Percentiles rank a stretch among this genome's conserved stretches.
Evolutionary conservation across 2,113 vertebrate species (phyloP).

Genomic region (Heterocephalus glaber): DNA sequence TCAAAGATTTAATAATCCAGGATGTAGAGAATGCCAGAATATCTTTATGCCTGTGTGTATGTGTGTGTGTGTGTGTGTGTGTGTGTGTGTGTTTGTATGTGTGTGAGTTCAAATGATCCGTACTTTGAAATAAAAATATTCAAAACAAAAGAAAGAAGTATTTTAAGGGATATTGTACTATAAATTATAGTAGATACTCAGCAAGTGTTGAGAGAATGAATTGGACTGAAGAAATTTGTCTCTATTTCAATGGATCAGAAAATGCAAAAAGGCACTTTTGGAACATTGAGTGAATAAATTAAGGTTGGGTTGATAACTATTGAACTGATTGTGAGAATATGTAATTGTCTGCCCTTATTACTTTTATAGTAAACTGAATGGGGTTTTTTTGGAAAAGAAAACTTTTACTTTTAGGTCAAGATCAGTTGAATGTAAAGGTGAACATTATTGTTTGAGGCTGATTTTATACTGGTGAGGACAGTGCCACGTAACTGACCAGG

Average conservation of each 20-base stretch:
- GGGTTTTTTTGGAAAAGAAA: background rate
- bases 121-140: slow-evolving; percentile 57
- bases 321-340: slow-evolving; percentile 21
- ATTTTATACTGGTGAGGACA: background rate
- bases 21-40: background rate
- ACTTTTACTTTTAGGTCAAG: background rate
- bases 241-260: slow-evolving; percentile 25
- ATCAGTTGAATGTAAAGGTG: background rate
- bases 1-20: slow-evolving; percentile 10
- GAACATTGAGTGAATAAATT: slow-evolving; percentile 10
- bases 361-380: background rate
- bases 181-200: slow-evolving; percentile 16
- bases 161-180: background rate
- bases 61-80: background rate
- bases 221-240: background rate
- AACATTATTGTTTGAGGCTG: background rate
- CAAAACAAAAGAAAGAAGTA: background rate
- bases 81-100: background rate
- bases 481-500: background rate
- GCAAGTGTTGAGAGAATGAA: slow-evolving; percentile 13
- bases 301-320: slow-evolving; percentile 10
- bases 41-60: background rate
- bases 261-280: slow-evolving; percentile 40
- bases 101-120: background rate
- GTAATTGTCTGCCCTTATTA: background rate